A percentile compares a stretch with the other conserved stretches of the same genome.
phyloP scores from a whole-genome alignment of 30 jellyfish, hydroid and myxozoan species.

The Cassiopea xamachana region DNA sequence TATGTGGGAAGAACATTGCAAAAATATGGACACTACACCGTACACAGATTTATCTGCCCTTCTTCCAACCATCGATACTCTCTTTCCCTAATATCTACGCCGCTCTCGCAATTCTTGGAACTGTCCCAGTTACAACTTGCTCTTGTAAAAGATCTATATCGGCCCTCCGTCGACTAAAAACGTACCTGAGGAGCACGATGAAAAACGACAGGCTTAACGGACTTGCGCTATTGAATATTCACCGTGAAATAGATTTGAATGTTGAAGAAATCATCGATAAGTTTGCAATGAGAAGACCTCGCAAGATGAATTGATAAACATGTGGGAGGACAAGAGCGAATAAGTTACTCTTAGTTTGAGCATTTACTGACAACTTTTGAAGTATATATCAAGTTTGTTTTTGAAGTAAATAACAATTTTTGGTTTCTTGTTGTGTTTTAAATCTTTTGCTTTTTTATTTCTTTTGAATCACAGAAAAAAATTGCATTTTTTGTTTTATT shows the following conservation, averaged over 20 bases:
- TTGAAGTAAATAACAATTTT: no score
- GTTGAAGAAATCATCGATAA: neutral
- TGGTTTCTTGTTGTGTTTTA: no score
- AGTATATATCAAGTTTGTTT: no score
- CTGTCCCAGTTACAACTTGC: conserved; percentile 74
- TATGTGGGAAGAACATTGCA: conserved; percentile 47
- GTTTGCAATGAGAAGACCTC: neutral
- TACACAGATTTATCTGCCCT: conserved; percentile 30
- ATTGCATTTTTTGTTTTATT: no score
- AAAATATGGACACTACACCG: neutral
- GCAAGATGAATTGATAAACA: neutral
- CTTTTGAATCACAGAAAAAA: no score
- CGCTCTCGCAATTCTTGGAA: conserved; percentile 55
- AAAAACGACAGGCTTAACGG: conserved; percentile 19
- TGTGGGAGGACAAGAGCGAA: no score
- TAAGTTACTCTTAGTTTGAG: no score
- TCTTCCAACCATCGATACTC: conserved; percentile 12
- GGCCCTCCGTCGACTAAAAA: conserved; percentile 56
- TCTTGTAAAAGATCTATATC: conserved; percentile 70
- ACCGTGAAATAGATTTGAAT: conserved; percentile 3
- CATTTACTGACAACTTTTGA: no score
- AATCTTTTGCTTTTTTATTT: no score
- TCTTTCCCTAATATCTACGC: conserved; percentile 66
- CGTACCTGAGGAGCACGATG: conserved; percentile 66
- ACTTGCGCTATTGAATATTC: conserved; percentile 58